Conservation (phyloP, 2,888 invertebrate genomes). For the Patella caerulea region DNA sequence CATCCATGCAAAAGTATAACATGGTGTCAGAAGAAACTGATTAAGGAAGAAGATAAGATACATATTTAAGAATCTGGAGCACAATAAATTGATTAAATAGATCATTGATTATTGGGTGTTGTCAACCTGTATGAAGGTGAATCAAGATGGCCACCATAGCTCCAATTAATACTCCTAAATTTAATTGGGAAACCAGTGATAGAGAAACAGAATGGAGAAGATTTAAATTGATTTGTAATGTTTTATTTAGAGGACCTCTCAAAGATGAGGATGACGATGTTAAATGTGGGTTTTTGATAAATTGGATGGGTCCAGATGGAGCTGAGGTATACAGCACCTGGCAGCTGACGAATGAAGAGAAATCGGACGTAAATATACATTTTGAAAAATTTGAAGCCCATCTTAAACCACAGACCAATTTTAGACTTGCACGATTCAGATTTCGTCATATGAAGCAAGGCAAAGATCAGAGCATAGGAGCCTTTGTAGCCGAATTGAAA, state of each 20-base stretch:
- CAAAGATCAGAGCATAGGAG: neutral
- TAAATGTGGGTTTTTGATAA: neutral
- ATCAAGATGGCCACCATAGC: neutral
- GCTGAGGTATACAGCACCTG: neutral
- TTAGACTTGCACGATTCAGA: neutral
- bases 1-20: neutral
- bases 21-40: conserved; percentile 6
- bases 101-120: neutral
- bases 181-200: neutral
- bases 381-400: conserved; percentile 1
- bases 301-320: conserved; percentile 4
- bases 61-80: neutral
- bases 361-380: neutral
- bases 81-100: neutral
- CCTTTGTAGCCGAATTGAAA: neutral
- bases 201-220: conserved; percentile 5
- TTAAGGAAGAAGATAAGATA: neutral
- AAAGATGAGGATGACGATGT: neutral
- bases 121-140: neutral
- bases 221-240: neutral
- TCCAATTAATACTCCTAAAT: neutral
- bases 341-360: neutral
- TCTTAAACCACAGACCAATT: neutral
- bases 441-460: neutral
- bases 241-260: neutral